Conservation (phyloP, 2,113 vertebrate genomes). For the Oreochromis aureus region DNA sequence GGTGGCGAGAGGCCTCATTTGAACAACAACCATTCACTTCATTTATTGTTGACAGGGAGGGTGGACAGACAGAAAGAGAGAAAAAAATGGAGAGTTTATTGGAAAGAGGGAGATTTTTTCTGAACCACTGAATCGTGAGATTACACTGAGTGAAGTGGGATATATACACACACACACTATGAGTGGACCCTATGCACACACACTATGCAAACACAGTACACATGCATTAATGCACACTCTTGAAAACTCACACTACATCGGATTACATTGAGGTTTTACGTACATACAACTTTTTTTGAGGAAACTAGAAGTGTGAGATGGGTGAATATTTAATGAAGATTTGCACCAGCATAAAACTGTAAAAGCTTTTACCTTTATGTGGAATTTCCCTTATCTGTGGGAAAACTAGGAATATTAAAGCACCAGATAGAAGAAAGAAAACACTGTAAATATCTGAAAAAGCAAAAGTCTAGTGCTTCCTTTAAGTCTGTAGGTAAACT, state of each 20-base stretch:
- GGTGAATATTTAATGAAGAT: not conserved
- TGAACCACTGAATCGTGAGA: conserved; percentile 76
- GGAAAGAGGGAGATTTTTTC: conserved; percentile 72
- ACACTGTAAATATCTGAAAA: not conserved
- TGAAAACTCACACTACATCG: not conserved
- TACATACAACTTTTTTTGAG: not conserved
- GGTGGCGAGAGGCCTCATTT: conserved; percentile 32
- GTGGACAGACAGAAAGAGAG: conserved; percentile 6
- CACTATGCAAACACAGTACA: conserved; percentile 1
- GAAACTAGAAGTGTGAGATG: not conserved
- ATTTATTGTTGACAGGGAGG: conserved; percentile 43
- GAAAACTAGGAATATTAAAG: not conserved
- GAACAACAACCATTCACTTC: conserved; percentile 51
- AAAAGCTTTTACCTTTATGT: not conserved
- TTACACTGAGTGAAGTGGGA: conserved; percentile 64
- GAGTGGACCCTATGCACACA: not conserved
- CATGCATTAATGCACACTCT: not conserved
- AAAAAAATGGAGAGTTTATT: conserved; percentile 53
- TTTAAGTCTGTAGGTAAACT: not conserved
- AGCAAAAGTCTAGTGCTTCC: not conserved
- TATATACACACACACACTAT: not conserved
- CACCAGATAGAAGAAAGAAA: not conserved
- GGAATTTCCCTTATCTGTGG: not conserved
- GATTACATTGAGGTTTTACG: not conserved
- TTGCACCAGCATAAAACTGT: not conserved